Conservation (phyloP, 2,113 vertebrate genomes). For the Tautogolabrus adspersus region DNA sequence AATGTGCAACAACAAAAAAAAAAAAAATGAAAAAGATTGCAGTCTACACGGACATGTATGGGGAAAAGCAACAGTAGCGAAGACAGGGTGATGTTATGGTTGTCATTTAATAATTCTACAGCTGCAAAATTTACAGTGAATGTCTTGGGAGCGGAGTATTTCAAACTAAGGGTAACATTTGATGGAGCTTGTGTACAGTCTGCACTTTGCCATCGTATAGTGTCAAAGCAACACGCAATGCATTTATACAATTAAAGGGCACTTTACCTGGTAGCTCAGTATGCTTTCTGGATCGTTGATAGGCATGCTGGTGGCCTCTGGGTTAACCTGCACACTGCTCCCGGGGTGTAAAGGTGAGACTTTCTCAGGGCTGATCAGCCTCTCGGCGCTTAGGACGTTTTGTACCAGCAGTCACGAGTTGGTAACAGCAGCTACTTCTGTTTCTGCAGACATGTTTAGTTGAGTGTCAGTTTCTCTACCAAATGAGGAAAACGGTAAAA, state of each 20-base stretch:
- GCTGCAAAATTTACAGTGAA: not conserved
- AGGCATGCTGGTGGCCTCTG: constrained; percentile 77
- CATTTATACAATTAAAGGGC: constrained; percentile 13
- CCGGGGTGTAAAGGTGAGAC: constrained; percentile 59
- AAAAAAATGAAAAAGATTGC: not conserved
- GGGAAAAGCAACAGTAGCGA: not conserved
- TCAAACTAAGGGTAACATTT: constrained; percentile 11
- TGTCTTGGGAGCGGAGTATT: constrained; percentile 2
- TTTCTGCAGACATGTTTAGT: constrained; percentile 40
- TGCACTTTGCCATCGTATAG: not conserved
- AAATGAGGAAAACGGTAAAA: constrained; percentile 15
- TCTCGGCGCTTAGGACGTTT: constrained; percentile 25
- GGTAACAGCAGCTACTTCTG: constrained; percentile 20
- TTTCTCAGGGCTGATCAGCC: constrained; percentile 12
- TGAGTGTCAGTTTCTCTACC: constrained; percentile 28
- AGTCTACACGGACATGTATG: not conserved
- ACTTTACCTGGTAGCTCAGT: constrained; percentile 90
- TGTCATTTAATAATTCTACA: not conserved
- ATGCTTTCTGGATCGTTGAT: constrained; percentile 85
- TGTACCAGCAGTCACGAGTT: constrained; percentile 36
- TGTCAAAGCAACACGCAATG: constrained; percentile 14
- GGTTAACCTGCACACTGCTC: constrained; percentile 28
- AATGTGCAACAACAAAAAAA: not conserved
- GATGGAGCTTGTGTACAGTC: constrained; percentile 15
- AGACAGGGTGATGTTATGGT: not conserved